Base-by-base conservation (phyloP, 2,113 vertebrate species). In the Dryoscopus gambensis region DNA sequence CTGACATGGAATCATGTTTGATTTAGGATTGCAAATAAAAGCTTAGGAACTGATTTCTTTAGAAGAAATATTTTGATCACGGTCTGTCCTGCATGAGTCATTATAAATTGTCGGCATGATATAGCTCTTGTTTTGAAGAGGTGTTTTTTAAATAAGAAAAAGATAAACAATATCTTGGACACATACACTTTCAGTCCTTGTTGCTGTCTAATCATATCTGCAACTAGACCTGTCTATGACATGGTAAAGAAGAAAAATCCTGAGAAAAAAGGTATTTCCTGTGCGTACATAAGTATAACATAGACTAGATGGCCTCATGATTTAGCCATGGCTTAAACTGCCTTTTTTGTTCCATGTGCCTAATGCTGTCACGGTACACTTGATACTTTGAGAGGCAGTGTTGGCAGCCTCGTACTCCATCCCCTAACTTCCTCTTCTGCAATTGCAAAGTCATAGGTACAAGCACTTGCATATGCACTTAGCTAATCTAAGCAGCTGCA, bases 71-170 rank as follows among this genome's bases (percentile, higher is more conserved):
- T 84, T 93, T 90, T 70, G 40, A 75, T 92, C 39, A 40, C 60
- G 68, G 64, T 93, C 35, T 67, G n/a, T 88, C 64, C 71, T 78
- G 64, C 39, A 56, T 93, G 92, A 94, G 79, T 91, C 92, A 96
- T 94, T 90, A 65, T 44, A 74, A 91, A 92, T 60, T 64, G 40
- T 49, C 68, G 79, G 83, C 79, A 71, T 91, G 60, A 68, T 95
- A 60, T 13, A 77, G 64, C 69, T 81, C 76, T 90, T 88, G 47
- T 93, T 96, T 89, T 63, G 59, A 75, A 94, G 78, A 62, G 28
- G 11, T 83, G 28, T 13, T 71, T 94, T 90, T 90, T 64, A 60
- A 93, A 64, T 60, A 84, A 90, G 73, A 47, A 80, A 84, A 75
- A 90, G 39, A 42, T 47, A 67, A 85, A 64, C 33, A 63, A 1